Conservation (phyloP, 2,113 vertebrate species). For the Chionis minor region DNA sequence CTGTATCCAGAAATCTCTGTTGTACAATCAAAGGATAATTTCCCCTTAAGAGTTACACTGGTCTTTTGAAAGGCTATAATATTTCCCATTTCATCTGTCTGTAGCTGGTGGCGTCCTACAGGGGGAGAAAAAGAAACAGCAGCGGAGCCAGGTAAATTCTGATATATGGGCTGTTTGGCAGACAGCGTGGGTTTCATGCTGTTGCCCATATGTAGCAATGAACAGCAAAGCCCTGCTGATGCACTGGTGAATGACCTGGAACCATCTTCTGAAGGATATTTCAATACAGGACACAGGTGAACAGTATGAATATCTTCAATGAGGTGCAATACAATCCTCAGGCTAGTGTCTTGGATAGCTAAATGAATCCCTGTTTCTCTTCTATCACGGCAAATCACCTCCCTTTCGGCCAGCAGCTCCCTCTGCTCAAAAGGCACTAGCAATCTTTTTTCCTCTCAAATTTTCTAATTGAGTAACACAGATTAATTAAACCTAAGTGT, state of each 20-base stretch:
- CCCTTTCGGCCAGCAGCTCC: not conserved
- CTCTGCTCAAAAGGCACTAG: not conserved
- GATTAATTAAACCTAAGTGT: not conserved
- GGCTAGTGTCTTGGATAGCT: not conserved
- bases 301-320: not conserved
- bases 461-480: not conserved
- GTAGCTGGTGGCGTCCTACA: constrained; percentile 46
- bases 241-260: not conserved
- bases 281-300: not conserved
- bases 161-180: constrained; percentile 11
- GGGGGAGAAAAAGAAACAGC: constrained; percentile 1
- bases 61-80: constrained; percentile 43
- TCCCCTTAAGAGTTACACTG: not conserved
- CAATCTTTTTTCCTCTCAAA: not conserved
- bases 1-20: not conserved
- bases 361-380: not conserved
- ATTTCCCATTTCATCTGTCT: constrained; percentile 45
- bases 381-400: not conserved
- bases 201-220: not conserved
- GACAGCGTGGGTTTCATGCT: not conserved
- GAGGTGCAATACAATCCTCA: not conserved
- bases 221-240: not conserved
- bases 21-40: constrained; percentile 34
- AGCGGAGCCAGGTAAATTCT: not conserved
- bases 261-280: constrained; percentile 25